These are phyloP conservation scores for Philhelius pedissequus DNA, from an alignment of 2,888 invertebrate species.

Conservation along the genomic window DNA sequence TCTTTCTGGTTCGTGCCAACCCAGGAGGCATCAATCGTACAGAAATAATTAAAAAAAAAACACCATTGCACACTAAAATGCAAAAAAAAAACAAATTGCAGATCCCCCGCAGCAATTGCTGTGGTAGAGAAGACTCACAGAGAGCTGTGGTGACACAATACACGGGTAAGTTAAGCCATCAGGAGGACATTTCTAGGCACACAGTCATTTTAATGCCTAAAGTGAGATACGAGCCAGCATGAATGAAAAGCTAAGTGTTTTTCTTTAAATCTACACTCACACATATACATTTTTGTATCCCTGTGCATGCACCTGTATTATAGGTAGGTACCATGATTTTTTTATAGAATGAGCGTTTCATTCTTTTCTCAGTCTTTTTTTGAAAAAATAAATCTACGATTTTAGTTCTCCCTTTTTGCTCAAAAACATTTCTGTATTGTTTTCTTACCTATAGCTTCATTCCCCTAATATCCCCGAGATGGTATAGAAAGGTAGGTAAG, in stretches of 20 bases:
- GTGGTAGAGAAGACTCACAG: slow-evolving; percentile 45
- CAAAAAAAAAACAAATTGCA: neutral
- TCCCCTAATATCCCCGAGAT: too few species aligned
- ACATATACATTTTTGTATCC: neutral
- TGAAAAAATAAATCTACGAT: slow-evolving; percentile 36
- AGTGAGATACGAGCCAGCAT: slow-evolving; percentile 41
- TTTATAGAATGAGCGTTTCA: slow-evolving; percentile 9
- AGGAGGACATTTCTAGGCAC: slow-evolving; percentile 49
- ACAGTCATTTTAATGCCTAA: slow-evolving; percentile 57
- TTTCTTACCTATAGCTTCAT: slow-evolving; percentile 14
- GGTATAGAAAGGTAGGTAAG: too few species aligned
- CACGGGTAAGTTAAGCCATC: slow-evolving; percentile 55
- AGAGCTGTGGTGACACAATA: slow-evolving; percentile 40
- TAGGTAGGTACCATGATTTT: too few species aligned
- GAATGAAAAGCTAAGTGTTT: slow-evolving; percentile 64
- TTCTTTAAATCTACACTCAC: slow-evolving; percentile 24
- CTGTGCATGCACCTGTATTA: neutral
- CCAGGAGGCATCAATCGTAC: slow-evolving; percentile 37
- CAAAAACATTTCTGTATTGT: slow-evolving; percentile 41
- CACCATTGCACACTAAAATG: neutral
- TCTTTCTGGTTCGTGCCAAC: slow-evolving; percentile 50
- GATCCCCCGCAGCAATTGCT: slow-evolving; percentile 42
- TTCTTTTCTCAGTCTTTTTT: slow-evolving; percentile 24
- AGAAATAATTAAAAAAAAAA: slow-evolving; percentile 7
- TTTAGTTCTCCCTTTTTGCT: slow-evolving; percentile 39